These are phyloP conservation scores for Eupithecia subfuscata DNA, from an alignment of 2,888 invertebrate genomes.

Conservation along the genomic window DNA sequence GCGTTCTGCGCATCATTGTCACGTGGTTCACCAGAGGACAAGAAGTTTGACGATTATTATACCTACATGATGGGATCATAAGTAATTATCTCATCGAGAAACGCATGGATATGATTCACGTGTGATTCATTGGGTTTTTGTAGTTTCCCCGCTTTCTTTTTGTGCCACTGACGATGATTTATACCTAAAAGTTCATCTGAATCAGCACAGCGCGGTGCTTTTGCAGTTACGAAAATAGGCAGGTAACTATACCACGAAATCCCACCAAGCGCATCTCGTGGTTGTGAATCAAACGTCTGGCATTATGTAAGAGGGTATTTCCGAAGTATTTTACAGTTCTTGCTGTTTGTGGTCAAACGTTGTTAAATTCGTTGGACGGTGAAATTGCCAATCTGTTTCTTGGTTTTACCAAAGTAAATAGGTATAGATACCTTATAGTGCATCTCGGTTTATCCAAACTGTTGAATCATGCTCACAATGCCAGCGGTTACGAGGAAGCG, in stretches of 20 bases:
- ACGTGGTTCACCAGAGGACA: no score
- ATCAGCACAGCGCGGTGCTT: neutral
- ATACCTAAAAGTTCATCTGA: neutral
- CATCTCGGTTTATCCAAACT: constrained; percentile 11
- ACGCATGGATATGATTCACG: neutral
- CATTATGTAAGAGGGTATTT: neutral
- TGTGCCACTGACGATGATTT: neutral
- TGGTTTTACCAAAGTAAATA: neutral
- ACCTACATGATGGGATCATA: neutral
- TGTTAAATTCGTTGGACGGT: neutral
- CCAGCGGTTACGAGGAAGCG: neutral
- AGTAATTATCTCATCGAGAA: neutral
- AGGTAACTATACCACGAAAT: neutral
- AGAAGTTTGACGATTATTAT: no score
- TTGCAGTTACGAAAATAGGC: neutral
- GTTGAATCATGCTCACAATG: constrained; percentile 6
- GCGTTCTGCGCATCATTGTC: no score
- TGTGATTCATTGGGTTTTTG: neutral
- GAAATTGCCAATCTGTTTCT: neutral
- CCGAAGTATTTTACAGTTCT: neutral
- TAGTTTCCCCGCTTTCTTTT: neutral
- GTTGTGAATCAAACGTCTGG: neutral
- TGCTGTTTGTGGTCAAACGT: neutral
- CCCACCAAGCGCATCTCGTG: neutral
- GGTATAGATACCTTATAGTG: neutral